Base-by-base conservation (phyloP, 35 echinoderm and acorn worm species). In the Apostichopus californicus region DNA sequence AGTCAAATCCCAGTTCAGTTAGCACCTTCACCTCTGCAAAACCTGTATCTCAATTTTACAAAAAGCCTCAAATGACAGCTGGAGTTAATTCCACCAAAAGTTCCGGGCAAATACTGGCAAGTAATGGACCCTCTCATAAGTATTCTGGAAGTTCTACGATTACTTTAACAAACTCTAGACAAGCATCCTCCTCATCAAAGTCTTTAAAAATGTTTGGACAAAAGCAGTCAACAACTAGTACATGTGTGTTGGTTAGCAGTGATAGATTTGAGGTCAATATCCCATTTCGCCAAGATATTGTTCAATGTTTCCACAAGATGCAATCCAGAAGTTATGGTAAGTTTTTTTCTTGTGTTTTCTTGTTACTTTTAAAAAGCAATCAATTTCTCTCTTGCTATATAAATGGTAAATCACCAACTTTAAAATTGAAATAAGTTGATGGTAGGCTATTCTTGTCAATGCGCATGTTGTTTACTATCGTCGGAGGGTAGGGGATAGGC, bases 311-410 rank as follows among this genome's bases (percentile, higher is more conserved):
- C 25, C 60, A 68, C 18, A 89, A 89, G 34, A 68, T 89, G 86
- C 23, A 89, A 72, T 89, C 86, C 6, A 71, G 52, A 64, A 46
- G 25, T 55, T 89, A 89, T n/a, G 86, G 86, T 89, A 63, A 89
- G 34, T 71, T 72, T 28, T 53, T 54, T 17, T 87, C 5, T 23
- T 57, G 83, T 61, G 18, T 61, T 24, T 12, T 46, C 0, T 46
- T 46, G 34, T 46, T 46, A 46, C 34, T 46, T 46, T 46, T 46
- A 46, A 25, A 25, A 25, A 25, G 34, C 34, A 46, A 46, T 46
- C 34, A 46, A 3, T 46, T 46, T 46, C 34, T 46, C 34, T 46
- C 34, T 46, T 46, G 34, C 34, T 46, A 46, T 46, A 46, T 46
- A 46, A 1, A 46, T 4, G 34, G 3, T 46, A 46, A 46, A 46